These are phyloP conservation scores for Hirtodrosophila duncani DNA, from an alignment of 2,888 invertebrate genomes.

Conservation along the genomic window DNA sequence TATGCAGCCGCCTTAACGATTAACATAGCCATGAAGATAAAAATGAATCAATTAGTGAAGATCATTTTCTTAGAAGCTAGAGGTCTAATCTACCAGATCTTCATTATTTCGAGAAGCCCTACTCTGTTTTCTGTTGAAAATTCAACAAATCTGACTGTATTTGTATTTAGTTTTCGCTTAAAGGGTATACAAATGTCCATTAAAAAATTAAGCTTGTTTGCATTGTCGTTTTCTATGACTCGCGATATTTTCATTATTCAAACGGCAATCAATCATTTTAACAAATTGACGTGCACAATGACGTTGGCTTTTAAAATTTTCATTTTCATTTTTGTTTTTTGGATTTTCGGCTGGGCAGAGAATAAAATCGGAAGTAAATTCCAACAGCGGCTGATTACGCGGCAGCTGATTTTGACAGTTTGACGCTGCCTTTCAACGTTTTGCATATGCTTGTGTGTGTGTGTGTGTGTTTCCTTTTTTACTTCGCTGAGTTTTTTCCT, in stretches of 20 bases:
- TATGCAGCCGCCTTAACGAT: too few relatives aligned
- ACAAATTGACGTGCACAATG: slow-evolving; percentile 71
- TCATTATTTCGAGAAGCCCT: too few relatives aligned
- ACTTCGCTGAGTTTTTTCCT: slow-evolving; percentile 3
- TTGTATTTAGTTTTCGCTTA: neutral
- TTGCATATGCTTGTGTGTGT: slow-evolving; percentile 15
- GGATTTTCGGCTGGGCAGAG: slow-evolving; percentile 31
- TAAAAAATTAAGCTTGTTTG: slow-evolving; percentile 15
- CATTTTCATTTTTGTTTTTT: slow-evolving; percentile 11
- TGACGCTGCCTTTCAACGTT: slow-evolving; percentile 35
- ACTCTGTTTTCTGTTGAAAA: too few relatives aligned
- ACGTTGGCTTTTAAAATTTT: slow-evolving; percentile 49
- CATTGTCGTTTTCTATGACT: slow-evolving; percentile 55
- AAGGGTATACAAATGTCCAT: neutral
- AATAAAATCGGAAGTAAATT: slow-evolving; percentile 62
- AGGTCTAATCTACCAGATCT: too few relatives aligned
- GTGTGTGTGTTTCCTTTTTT: slow-evolving; percentile 33
- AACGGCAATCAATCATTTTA: slow-evolving; percentile 71
- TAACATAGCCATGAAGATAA: too few relatives aligned
- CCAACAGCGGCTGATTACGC: slow-evolving; percentile 21
- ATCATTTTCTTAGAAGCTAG: too few relatives aligned
- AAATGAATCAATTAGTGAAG: too few relatives aligned
- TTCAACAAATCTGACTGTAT: neutral
- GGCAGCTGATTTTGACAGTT: slow-evolving; percentile 70
- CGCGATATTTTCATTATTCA: slow-evolving; percentile 66